A percentile compares a stretch with the other conserved stretches of the same genome.
Evolutionary conservation across 1,140 invertebrate species (phyloP).

Genomic region (Drosophila jambulina): DNA sequence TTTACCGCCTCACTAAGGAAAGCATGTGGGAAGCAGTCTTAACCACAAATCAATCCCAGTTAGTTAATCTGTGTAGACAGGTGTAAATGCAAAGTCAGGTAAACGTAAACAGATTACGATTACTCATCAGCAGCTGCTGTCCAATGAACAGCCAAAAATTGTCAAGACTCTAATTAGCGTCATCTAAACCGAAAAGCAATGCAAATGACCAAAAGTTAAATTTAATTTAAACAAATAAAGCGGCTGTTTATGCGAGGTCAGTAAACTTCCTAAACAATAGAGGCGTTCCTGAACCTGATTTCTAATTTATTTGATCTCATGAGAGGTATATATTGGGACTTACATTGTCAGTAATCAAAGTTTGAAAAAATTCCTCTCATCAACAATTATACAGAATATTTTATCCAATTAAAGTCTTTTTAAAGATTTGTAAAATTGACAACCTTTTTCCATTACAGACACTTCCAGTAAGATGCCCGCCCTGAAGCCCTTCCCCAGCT

Average conservation of each 20-base stretch:
- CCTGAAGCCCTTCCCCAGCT: slow-evolving; percentile 90
- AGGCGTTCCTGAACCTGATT: not conserved
- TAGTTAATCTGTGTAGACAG: slow-evolving; percentile 9
- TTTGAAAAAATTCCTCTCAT: not conserved
- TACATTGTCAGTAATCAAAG: not conserved
- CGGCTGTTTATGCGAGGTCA: slow-evolving; percentile 8
- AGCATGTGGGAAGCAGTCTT: slow-evolving; percentile 21
- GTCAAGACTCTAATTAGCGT: slow-evolving; percentile 45
- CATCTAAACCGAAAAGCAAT: slow-evolving; percentile 33
- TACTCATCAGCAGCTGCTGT: slow-evolving; percentile 24
- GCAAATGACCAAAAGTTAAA: slow-evolving; percentile 45
- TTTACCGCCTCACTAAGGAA: slow-evolving; percentile 6
- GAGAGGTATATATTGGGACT: not conserved
- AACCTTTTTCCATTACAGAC: slow-evolving; percentile 85
- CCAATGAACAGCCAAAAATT: slow-evolving; percentile 27
- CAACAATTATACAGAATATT: not conserved
- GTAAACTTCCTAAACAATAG: slow-evolving; percentile 14
- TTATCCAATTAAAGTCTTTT: not conserved
- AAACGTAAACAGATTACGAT: slow-evolving; percentile 20
- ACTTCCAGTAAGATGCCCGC: slow-evolving; percentile 88
- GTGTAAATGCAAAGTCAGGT: slow-evolving; percentile 6
- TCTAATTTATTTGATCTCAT: not conserved
- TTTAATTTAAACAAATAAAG: slow-evolving; percentile 10
- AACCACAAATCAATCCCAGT: slow-evolving; percentile 28
- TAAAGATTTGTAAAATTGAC: not conserved